phyloP scores from a whole-genome alignment of 2,113 vertebrate genomes.

The Corvus hawaiiensis region DNA sequence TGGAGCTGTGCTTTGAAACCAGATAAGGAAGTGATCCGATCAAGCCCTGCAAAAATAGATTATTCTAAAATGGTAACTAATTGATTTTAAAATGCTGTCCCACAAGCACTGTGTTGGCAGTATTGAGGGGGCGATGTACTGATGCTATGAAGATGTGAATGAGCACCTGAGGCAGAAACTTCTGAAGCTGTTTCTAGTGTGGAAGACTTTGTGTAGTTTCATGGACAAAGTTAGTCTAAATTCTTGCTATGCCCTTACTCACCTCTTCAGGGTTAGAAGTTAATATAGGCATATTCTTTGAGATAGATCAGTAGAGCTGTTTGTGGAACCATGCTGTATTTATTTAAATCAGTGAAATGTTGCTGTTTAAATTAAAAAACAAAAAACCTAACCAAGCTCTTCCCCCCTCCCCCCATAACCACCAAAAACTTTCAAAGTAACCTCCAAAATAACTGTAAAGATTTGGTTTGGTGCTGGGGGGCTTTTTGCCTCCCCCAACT shows the following conservation, averaged over 20 bases:
- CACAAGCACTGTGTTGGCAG: not conserved
- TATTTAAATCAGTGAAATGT: not conserved
- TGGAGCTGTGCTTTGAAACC: slow-evolving; percentile 36
- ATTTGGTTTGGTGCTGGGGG: not conserved
- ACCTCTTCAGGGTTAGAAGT: not conserved
- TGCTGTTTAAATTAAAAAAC: not conserved
- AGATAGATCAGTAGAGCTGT: not conserved
- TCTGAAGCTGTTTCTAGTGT: not conserved
- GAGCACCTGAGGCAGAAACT: slow-evolving; percentile 6
- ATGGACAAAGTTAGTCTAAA: not conserved
- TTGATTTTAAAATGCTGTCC: slow-evolving; percentile 42
- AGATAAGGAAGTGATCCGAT: slow-evolving; percentile 49
- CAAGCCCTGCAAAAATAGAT: slow-evolving; percentile 37
- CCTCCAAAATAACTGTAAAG: not conserved
- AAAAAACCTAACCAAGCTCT: too few species aligned
- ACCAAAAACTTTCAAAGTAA: not conserved
- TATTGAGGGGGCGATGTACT: not conserved
- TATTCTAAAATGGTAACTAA: slow-evolving; percentile 30
- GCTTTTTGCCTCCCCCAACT: not conserved
- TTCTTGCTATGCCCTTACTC: not conserved
- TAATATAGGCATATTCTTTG: not conserved
- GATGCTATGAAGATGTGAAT: not conserved
- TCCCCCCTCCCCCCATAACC: fast-evolving
- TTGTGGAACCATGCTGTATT: not conserved
- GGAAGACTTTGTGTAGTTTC: not conserved